phyloP scores from a whole-genome alignment of 2,888 invertebrate species.

The Philopedon plagiatum region DNA sequence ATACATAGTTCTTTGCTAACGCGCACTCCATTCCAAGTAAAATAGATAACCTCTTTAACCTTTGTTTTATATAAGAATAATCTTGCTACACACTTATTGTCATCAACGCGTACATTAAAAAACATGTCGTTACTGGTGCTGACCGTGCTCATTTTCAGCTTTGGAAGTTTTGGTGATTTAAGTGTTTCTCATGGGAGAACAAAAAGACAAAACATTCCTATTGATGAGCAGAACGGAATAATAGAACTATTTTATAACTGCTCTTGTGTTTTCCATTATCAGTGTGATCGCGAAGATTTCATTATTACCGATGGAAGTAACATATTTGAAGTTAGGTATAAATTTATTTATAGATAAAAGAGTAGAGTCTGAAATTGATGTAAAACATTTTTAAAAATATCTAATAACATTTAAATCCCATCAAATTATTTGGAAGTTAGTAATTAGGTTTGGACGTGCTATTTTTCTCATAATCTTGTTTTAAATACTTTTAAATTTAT shows the following conservation, averaged over 20 bases:
- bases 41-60: neutral
- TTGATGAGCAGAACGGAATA: slow-evolving; percentile 28
- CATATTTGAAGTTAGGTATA: too few species aligned
- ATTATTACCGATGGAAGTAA: slow-evolving; percentile 53
- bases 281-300: slow-evolving; percentile 53
- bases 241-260: slow-evolving; percentile 54
- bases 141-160: neutral
- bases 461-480: too few species aligned
- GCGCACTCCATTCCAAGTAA: neutral
- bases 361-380: too few species aligned
- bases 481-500: too few species aligned
- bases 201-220: slow-evolving; percentile 1
- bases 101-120: neutral
- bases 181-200: neutral
- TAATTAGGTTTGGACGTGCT: too few species aligned
- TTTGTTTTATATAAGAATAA: neutral
- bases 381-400: too few species aligned
- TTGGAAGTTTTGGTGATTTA: neutral
- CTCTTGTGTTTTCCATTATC: slow-evolving; percentile 53
- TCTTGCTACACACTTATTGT: neutral
- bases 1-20: neutral
- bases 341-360: too few species aligned
- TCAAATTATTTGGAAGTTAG: too few species aligned
- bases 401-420: too few species aligned
- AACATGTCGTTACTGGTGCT: neutral